Base-by-base conservation (phyloP, 2,888 invertebrate genomes). In the Cistogaster globosa region DNA sequence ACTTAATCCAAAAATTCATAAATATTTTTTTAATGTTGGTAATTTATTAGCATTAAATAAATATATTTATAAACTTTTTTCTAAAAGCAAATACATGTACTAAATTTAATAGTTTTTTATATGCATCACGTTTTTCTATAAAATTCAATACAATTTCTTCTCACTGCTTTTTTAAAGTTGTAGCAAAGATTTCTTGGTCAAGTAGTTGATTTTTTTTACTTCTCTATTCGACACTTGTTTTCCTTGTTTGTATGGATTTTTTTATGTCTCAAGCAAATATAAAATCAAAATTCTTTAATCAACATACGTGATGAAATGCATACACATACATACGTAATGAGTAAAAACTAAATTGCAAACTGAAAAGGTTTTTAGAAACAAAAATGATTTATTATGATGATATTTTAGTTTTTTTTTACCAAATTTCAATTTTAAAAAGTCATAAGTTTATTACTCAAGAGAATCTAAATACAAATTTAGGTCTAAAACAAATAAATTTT, bases 131-230 rank as follows among this genome's bases (percentile, higher is more conserved):
- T 42, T 26, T 26, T 42, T 12, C 18, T 22, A 9, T 11, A 53
- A 53, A 20, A 18, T 63, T 22, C 1, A 71, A 55, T 12, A n/a
- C 14, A 36, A 32, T 63, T 71, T 22, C 57, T 9, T 48, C 26
- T 48, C 38, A 58, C 32, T 67, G 7, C 42, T n/a, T 57, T 7
- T 48, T 45, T 38, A 53, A 63, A 20, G 45, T 62, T 60, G 16
- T 18, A 1, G 2, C 38, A 60, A 0, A 32, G 18, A 78, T 53
- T 78, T 78, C 69, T 69, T 62, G 78, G 77, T 58, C 76, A 76
- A 76, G 76, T 78, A 55, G n/a, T 78, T 71, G 26, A 7, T 20
- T 5, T 71, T 57, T n/a, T 71, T 26, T 11, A 2, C 38, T 62
- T 60, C 14, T 20, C 5, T 72, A 51, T 60, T 38, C 36, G 5